Percentiles rank a stretch among this genome's conserved stretches.
Evolutionary conservation across 2,888 invertebrate species (phyloP).

Genomic region (Bhutanitis thaidina): DNA sequence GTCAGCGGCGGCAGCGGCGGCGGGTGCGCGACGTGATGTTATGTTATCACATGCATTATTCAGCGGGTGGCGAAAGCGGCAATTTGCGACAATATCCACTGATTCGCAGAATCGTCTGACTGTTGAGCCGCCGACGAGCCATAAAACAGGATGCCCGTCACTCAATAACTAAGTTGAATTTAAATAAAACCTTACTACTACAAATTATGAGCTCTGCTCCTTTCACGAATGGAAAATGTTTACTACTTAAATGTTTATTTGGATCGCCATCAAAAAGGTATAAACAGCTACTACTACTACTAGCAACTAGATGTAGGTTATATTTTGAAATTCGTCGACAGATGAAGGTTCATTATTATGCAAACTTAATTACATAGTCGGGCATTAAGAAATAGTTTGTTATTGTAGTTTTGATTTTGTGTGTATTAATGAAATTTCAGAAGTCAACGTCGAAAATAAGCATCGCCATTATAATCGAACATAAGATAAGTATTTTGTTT

Average conservation of each 20-base stretch:
- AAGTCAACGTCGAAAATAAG: too few species aligned
- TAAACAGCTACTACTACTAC: not conserved
- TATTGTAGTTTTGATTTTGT: too few species aligned
- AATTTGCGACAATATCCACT: slow-evolving; percentile 79
- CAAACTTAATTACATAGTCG: slow-evolving; percentile 8
- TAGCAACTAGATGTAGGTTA: slow-evolving; percentile 8
- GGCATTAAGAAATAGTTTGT: slow-evolving; percentile 2
- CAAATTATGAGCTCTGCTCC: slow-evolving; percentile 27
- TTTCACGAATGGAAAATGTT: slow-evolving; percentile 20
- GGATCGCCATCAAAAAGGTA: not conserved
- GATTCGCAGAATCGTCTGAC: slow-evolving; percentile 71
- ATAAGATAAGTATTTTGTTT: too few species aligned
- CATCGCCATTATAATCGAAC: too few species aligned
- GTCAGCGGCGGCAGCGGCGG: slow-evolving; percentile 34
- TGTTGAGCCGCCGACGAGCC: slow-evolving; percentile 68
- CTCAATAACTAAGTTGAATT: slow-evolving; percentile 68
- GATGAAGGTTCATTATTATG: slow-evolving; percentile 9
- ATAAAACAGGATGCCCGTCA: slow-evolving; percentile 72
- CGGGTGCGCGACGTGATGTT: slow-evolving; percentile 65
- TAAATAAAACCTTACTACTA: slow-evolving; percentile 53
- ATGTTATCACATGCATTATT: slow-evolving; percentile 78
- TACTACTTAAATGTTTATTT: not conserved
- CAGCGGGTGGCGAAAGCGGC: slow-evolving; percentile 77
- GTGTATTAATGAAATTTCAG: too few species aligned
- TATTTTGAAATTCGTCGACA: slow-evolving; percentile 10